Percentiles rank a stretch among this genome's conserved stretches.
phyloP scores from a whole-genome alignment of 2,113 vertebrate species.

The Burhinus oedicnemus region DNA sequence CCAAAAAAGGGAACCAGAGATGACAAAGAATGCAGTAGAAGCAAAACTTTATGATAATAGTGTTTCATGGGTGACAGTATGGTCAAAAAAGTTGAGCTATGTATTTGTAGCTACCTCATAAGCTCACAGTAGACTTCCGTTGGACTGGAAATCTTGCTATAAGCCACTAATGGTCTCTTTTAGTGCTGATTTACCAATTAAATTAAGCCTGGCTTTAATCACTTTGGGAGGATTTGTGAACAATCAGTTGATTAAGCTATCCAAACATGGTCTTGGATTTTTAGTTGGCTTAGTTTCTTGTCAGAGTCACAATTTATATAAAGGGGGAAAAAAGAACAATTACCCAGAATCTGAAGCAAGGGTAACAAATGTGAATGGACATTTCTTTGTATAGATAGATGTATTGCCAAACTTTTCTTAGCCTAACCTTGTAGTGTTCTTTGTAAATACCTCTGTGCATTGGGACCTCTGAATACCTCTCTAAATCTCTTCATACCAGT shows the following conservation, averaged over 20 bases:
- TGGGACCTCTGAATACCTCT: neutral
- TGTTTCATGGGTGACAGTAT: accelerated
- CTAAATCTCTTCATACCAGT: neutral
- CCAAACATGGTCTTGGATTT: neutral
- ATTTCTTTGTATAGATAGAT: neutral
- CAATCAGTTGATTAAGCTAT: neutral
- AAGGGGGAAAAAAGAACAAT: accelerated
- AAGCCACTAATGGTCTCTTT: neutral
- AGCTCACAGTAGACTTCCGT: neutral
- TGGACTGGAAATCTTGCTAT: neutral
- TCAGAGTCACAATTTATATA: neutral
- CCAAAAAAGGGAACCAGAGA: neutral
- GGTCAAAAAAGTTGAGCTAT: neutral
- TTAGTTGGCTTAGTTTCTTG: neutral
- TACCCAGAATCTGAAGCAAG: neutral
- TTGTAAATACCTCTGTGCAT: neutral
- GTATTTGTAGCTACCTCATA: neutral
- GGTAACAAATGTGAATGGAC: neutral
- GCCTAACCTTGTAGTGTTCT: neutral
- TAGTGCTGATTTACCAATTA: neutral
- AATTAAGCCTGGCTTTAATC: neutral
- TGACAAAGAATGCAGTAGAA: neutral
- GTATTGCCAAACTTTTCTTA: neutral
- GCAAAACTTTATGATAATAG: neutral
- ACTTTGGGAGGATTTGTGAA: neutral